Evolutionary conservation across 2,888 invertebrate species (phyloP).

Genomic region (Trimorus sp.): DNA sequence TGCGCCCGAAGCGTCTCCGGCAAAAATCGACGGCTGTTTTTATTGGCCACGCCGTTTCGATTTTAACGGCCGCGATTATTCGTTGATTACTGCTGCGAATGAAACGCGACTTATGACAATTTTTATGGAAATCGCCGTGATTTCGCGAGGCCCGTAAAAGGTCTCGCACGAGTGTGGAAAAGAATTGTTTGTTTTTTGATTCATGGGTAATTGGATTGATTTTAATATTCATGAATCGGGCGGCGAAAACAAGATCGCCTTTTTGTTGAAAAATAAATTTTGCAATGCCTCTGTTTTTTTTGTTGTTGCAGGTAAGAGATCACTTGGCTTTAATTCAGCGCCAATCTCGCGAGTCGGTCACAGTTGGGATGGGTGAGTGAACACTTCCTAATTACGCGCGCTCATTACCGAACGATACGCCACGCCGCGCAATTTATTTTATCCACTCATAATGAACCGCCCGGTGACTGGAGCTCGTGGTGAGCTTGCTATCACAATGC

Average conservation of each 20-base stretch:
- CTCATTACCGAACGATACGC: constrained; percentile 43
- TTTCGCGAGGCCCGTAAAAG: too few species aligned
- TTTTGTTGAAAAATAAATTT: constrained; percentile 29
- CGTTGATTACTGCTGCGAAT: constrained; percentile 4
- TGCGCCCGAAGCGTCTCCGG: constrained; percentile 13
- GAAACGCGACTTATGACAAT: too few species aligned
- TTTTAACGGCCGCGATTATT: constrained; percentile 30
- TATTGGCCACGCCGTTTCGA: constrained; percentile 23
- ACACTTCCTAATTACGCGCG: constrained; percentile 50
- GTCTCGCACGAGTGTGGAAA: too few species aligned
- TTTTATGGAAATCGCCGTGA: too few species aligned
- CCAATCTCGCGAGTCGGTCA: constrained; percentile 30
- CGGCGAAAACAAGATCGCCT: not conserved
- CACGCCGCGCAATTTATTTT: constrained; percentile 45
- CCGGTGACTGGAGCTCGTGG: constrained; percentile 45
- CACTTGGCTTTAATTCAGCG: constrained; percentile 45
- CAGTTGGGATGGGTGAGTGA: constrained; percentile 37
- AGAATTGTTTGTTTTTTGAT: too few species aligned
- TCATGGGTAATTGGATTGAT: not conserved
- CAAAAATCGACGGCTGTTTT: constrained; percentile 48
- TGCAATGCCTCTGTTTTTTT: constrained; percentile 27
- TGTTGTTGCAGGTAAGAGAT: constrained; percentile 60
- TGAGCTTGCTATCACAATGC: too few species aligned
- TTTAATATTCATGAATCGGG: not conserved
- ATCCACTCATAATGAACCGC: constrained; percentile 46